A percentile compares a stretch with the other conserved stretches of the same genome.
phyloP scores from a whole-genome alignment of 2,113 vertebrate species.

The Elgaria multicarinata region DNA sequence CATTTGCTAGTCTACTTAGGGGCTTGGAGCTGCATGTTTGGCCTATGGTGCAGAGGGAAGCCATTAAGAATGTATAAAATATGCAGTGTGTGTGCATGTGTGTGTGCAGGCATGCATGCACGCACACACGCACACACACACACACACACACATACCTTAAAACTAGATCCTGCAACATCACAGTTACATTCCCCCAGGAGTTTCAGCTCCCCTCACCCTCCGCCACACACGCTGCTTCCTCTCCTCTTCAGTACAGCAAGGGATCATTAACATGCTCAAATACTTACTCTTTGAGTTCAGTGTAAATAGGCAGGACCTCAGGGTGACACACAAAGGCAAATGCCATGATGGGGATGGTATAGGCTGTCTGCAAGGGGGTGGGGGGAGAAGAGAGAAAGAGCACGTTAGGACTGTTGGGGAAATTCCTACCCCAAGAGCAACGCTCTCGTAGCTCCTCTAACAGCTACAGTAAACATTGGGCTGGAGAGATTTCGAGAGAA shows the following conservation, averaged over 20 bases:
- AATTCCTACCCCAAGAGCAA: too few relatives aligned
- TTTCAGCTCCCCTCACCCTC: neutral
- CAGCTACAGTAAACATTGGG: neutral
- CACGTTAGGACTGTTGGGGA: neutral
- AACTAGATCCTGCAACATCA: neutral
- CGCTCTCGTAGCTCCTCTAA: neutral
- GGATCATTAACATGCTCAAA: neutral
- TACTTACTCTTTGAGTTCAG: conserved; percentile 94
- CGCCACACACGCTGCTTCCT: neutral
- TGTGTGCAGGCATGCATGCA: too few relatives aligned
- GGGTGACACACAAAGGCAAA: conserved; percentile 98
- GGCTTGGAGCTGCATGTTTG: neutral
- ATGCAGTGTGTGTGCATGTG: neutral
- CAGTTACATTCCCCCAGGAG: neutral
- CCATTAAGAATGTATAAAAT: neutral
- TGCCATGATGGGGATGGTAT: conserved; percentile 97
- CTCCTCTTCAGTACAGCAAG: neutral
- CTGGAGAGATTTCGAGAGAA: neutral
- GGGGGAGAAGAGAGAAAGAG: neutral
- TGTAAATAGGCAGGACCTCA: conserved; percentile 97
- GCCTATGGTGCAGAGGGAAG: neutral
- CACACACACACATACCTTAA: neutral
- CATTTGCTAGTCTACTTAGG: neutral
- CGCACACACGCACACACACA: too few relatives aligned
- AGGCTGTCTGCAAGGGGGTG: conserved; percentile 84